These are phyloP conservation scores for Brotula barbata DNA, from an alignment of 2,797 vertebrate genomes.

Conservation along the genomic window DNA sequence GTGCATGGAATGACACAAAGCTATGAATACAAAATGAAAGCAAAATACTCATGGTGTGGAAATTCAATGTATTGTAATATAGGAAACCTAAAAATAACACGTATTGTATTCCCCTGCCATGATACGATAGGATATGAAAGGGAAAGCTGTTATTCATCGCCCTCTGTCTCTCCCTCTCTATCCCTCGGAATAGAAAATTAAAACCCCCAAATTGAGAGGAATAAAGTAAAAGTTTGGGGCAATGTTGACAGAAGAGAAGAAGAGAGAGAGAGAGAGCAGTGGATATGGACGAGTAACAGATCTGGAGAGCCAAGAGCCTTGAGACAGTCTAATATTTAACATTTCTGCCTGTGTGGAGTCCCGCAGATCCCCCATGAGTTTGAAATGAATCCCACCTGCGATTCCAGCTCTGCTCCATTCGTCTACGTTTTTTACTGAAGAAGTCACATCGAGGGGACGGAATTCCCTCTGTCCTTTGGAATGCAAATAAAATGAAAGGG, in stretches of 20 bases:
- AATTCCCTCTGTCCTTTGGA: constrained; percentile 29
- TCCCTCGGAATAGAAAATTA: no score
- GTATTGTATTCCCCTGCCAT: no score
- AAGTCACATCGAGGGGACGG: constrained; percentile 28
- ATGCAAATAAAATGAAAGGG: constrained; percentile 37
- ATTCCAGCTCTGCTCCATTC: constrained; percentile 1
- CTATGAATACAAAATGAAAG: no score
- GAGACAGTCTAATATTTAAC: constrained; percentile 54
- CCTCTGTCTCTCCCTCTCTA: no score
- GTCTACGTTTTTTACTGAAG: constrained; percentile 28
- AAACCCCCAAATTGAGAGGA: no score
- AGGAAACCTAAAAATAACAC: no score
- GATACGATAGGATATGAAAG: no score
- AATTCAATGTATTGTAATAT: no score
- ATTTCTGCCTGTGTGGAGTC: constrained; percentile 42
- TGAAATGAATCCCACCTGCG: constrained; percentile 45
- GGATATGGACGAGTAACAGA: constrained; percentile 18
- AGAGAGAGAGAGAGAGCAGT: background rate
- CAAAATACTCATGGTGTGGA: no score
- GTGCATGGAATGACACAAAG: no score
- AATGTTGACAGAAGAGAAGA: constrained; percentile 5
- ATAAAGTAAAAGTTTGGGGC: no score
- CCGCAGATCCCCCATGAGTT: constrained; percentile 54
- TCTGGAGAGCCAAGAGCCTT: constrained; percentile 42
- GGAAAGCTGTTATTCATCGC: no score